Evolutionary conservation across 2,797 vertebrate genomes (phyloP).

Genomic region (Anguilla pacifica): DNA sequence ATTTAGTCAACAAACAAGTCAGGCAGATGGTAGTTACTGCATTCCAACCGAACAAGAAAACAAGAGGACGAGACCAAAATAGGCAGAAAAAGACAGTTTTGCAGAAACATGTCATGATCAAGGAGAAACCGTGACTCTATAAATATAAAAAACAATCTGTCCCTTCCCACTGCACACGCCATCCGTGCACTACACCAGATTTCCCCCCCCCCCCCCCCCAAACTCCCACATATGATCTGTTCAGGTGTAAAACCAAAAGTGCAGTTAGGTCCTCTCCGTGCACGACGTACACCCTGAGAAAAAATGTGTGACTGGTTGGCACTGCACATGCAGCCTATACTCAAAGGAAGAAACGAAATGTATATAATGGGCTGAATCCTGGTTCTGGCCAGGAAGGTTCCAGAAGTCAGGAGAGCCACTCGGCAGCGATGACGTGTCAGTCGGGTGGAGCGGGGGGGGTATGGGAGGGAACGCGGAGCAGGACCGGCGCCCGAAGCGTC

Average conservation of each 20-base stretch:
- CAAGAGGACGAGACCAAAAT: slow-evolving; percentile 8
- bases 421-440: slow-evolving; percentile 79
- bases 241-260: neutral
- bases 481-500: slow-evolving; percentile 99
- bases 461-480: slow-evolving; percentile 86
- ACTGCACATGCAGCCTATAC: neutral
- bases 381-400: slow-evolving; percentile 51
- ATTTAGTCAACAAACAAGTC: neutral
- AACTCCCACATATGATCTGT: neutral
- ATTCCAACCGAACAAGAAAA: neutral
- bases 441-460: slow-evolving; percentile 61
- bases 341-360: neutral
- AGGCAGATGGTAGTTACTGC: neutral
- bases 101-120: neutral
- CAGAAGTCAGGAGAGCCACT: slow-evolving; percentile 68
- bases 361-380: neutral
- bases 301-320: neutral
- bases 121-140: neutral
- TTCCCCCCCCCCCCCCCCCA: neutral
- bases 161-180: neutral
- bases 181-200: neutral
- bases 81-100: neutral
- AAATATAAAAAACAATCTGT: neutral
- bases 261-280: neutral
- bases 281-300: neutral